Evolutionary conservation across 2,797 vertebrate genomes (phyloP).

Genomic region (Australoheros facetus): DNA sequence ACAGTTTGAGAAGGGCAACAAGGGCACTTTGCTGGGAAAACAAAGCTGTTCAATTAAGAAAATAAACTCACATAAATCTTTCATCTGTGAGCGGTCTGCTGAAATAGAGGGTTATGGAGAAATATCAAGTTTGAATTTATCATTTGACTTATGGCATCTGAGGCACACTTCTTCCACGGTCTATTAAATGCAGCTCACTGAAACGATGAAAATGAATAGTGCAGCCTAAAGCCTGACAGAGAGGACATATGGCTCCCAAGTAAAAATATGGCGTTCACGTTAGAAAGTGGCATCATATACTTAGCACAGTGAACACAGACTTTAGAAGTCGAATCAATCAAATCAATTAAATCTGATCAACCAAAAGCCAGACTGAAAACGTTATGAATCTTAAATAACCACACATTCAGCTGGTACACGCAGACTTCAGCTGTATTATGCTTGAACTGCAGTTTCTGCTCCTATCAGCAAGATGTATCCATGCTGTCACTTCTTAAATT

Average conservation of each 20-base stretch:
- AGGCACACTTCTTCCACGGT: slow-evolving; percentile 48
- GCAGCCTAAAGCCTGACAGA: slow-evolving; percentile 48
- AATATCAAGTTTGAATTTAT: slow-evolving; percentile 54
- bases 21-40: slow-evolving; percentile 34
- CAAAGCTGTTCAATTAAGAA: slow-evolving; percentile 41
- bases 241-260: slow-evolving; percentile 46
- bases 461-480: slow-evolving; percentile 42
- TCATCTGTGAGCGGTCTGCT: slow-evolving; percentile 26
- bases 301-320: slow-evolving; percentile 20
- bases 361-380: slow-evolving; percentile 25
- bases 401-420: slow-evolving; percentile 13
- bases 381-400: slow-evolving; percentile 30
- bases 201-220: slow-evolving; percentile 67
- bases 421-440: slow-evolving; percentile 23
- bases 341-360: slow-evolving; percentile 38
- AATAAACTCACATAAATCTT: slow-evolving; percentile 37
- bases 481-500: slow-evolving; percentile 51
- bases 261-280: slow-evolving; percentile 43
- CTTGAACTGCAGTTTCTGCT: slow-evolving; percentile 44
- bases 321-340: slow-evolving; percentile 40
- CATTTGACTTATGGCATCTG: slow-evolving; percentile 59
- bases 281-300: slow-evolving; percentile 28
- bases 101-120: slow-evolving; percentile 50
- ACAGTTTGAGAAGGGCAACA: slow-evolving; percentile 19
- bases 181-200: slow-evolving; percentile 65